Percentiles rank a stretch among this genome's conserved stretches.
Conservation (phyloP, 2,113 vertebrate species). For the Rhombomys opimus region DNA sequence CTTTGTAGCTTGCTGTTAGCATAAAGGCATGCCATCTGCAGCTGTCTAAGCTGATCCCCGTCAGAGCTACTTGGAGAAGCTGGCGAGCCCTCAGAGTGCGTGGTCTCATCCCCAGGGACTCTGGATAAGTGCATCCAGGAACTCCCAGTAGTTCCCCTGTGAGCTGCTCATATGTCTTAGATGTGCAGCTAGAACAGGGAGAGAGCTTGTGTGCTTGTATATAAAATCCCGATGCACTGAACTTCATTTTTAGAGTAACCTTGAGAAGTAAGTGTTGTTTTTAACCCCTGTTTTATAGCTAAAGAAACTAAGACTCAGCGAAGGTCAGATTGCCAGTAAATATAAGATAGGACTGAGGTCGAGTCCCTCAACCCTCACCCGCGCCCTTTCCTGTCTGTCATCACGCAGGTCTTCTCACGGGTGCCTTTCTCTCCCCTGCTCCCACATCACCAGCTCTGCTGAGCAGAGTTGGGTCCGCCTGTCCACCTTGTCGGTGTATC, state of each 20-base stretch:
- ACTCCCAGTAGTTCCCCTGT: background rate
- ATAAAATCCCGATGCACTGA: background rate
- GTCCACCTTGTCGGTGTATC: background rate
- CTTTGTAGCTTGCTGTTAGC: background rate
- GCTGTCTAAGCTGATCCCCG: background rate
- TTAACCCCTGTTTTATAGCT: slow-evolving; percentile 73
- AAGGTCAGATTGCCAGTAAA: slow-evolving; percentile 66
- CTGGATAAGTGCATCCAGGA: background rate
- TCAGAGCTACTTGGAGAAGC: background rate
- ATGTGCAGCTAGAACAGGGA: background rate
- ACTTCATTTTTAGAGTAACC: slow-evolving; percentile 57
- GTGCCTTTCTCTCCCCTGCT: background rate
- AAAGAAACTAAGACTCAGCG: slow-evolving; percentile 70
- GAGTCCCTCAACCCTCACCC: background rate
- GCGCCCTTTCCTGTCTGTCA: background rate
- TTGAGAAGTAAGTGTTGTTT: slow-evolving; percentile 65
- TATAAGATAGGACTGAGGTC: slow-evolving; percentile 45
- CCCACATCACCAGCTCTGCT: background rate
- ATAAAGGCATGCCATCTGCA: background rate
- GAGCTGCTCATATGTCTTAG: slow-evolving; percentile 23
- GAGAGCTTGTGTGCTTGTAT: background rate
- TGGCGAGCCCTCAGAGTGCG: background rate
- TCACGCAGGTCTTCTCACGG: background rate
- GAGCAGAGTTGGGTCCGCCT: background rate
- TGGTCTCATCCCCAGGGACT: background rate